Base-by-base conservation (phyloP, 2,888 invertebrate species). In the Polydesmus complanatus region DNA sequence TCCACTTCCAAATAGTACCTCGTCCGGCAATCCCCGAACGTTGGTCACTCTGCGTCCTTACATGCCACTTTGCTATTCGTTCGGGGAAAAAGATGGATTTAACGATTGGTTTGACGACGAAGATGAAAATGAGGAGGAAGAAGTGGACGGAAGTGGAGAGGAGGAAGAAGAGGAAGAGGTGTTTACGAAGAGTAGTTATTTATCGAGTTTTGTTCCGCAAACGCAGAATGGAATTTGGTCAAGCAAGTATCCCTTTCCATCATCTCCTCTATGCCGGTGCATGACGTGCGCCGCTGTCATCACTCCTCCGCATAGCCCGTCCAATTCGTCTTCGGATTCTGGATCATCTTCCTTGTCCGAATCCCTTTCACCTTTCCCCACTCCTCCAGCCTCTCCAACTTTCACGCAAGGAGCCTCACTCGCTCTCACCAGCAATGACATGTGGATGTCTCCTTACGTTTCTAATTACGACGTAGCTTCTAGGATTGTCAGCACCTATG, bases 401-500 rank as follows among this genome's bases (percentile, higher is more conserved):
- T 18, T 57, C 22, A 70, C 73, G 1, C 75, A 78, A 56, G 78
- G 54, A 50, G 61, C 60, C 58, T 21, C 57, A 19, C n/a, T n/a
- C n/a, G 11, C 27, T 37, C 37, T 37, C 5, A 37, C 8, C 37
- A 37, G 37, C 37, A 14, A 37, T 8, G 14, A 37, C 14, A 37
- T 37, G 14, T 37, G 51, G 51, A 11, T 27, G 49, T 23, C 25
- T 25, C 48, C 37, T 58, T n/a, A 19, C 19, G 18, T 21, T 5
- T n/a, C n/a, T 21, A 27, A 11, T n/a, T 23, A 8, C 21, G 83
- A 85, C 73, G 85, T 86, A 62, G 84, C 85, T 37, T 85, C 85
- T 47, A 84, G 85, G 70, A 86, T 86, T 67, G 84, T 86, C 66
- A 86, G 85, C 26, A 85, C 85, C 53, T 19, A 27, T 19, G 80